Evolutionary conservation across 2,888 invertebrate genomes (phyloP), one percentile per base, ranked within the genome.

Genomic region (Liodrosophila aerea): DNA sequence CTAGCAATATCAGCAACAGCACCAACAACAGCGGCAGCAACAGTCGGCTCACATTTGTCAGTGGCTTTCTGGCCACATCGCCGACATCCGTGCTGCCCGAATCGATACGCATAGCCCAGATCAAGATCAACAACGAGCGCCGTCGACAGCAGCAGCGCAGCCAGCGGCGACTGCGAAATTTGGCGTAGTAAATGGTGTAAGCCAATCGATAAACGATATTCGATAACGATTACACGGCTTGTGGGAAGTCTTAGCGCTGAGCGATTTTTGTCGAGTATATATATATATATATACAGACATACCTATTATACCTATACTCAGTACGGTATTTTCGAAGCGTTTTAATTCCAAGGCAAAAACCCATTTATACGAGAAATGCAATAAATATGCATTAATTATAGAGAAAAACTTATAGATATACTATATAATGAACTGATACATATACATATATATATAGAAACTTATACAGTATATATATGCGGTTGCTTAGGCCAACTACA

Each of bases 31-130:
- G 27, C 62, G 68, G 39, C 57, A 53, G 47, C 64, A 77, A 84
- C 41, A 83, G 80, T 64, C 85, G 85, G 8, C 62, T 87, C 9
- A 87, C 84, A 13, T 78, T 84, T 71, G 77, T 84, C 27, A 88
- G 85, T 29, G 88, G 87, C 16, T 89, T 87, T 64, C 63, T 88
- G 62, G 85, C 88, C 59, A 87, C 88, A 37, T 77, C 85, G 54
- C 81, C 89, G 44, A 87, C 89, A 31, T 70, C 85, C 34, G 72
- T 68, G 11, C 56, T 89, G 64, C 88, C 89, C 56, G 88, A 89
- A 59, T 88, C 88, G 15, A 85, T 89, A 59, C 86, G 86, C 43
- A 76, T 89, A 43, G 89, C 85, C 37, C 87, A 88, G 74, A 85
- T 86, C 30, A 88, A 88, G 75, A 87, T 89, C 43, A 86, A 88